Evolutionary conservation across 2,113 vertebrate species (phyloP), one percentile per base, ranked within the genome.

Genomic region (Lasiurus cinereus): DNA sequence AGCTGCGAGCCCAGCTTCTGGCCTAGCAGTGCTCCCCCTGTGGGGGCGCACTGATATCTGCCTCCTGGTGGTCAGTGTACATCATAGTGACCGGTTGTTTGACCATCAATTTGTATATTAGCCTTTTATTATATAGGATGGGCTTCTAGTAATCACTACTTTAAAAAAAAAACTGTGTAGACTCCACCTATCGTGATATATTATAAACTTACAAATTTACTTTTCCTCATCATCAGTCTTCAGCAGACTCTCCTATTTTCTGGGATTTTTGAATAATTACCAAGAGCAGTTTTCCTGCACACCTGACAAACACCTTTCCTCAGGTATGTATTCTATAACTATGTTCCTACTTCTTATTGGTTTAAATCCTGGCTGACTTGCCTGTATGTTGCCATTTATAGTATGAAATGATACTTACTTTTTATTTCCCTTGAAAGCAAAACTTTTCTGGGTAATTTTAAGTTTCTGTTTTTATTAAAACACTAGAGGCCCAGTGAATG

Each of bases 151-250:
- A 85, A 77, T 83, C n/a, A 77, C 24, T 72, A n/a, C 3, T 27
- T 56, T 86, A 36, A 62, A 46, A 31, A 39, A 39, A 48, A 18
- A 29, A 90, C 50, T 86, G 15, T 59, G 67, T 8, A 89, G 64
- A 29, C 15, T 92, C 6, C 66, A 19, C 62, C 39, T 29, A 78
- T 54, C 46, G 54, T 86, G 33, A 73, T 82, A 15, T 21, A 46
- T 56, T 78, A 19, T 54, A n/a, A 92, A 64, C 5, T 90, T 92
- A n/a, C 3, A 92, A 46, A 72, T 86, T 91, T 69, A 15, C 39
- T 82, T 89, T 39, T 59, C 16, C 22, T 94, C 2, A 70, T 84
- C 4, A 59, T 73, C 22, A 18, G 22, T 46, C 29, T 92, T 82
- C 14, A 54, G 54, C 16, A 88, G 24, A 6, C 13, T 66, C 15